These are phyloP conservation scores for Drepana falcataria DNA, from an alignment of 2,888 invertebrate species.

Conservation along the genomic window DNA sequence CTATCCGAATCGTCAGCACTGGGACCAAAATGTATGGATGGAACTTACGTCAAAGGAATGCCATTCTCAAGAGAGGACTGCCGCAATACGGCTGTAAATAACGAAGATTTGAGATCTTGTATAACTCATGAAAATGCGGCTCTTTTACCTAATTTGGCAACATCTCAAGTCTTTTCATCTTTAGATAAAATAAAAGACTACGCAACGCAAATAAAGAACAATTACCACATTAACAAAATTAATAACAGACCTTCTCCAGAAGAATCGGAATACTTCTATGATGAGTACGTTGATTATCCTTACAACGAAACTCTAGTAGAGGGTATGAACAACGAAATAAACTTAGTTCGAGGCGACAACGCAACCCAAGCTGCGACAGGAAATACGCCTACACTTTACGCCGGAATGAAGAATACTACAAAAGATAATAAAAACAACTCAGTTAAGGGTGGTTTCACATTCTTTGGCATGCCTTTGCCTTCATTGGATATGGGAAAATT, in stretches of 20 bases:
- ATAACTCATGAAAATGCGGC: constrained; percentile 84
- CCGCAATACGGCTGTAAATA: constrained; percentile 54
- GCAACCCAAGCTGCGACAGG: constrained; percentile 71
- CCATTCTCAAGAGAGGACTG: constrained; percentile 86
- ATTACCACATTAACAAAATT: constrained; percentile 65
- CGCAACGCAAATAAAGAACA: constrained; percentile 61
- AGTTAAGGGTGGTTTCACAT: constrained; percentile 84
- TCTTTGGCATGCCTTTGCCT: constrained; percentile 91
- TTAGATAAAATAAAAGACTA: constrained; percentile 78
- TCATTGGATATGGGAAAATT: constrained; percentile 84
- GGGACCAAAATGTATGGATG: constrained; percentile 89
- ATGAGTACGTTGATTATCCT: constrained; percentile 89
- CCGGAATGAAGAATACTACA: constrained; percentile 49
- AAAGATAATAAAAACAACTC: constrained; percentile 44
- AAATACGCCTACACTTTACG: constrained; percentile 77
- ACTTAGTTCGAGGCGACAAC: constrained; percentile 39
- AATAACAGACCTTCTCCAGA: constrained; percentile 82
- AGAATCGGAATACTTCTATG: constrained; percentile 90
- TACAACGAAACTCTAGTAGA: constrained; percentile 79
- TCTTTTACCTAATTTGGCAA: constrained; percentile 71
- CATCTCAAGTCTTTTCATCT: constrained; percentile 78
- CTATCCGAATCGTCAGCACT: constrained; percentile 84
- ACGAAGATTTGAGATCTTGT: constrained; percentile 79
- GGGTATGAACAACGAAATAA: constrained; percentile 50
- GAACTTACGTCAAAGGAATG: constrained; percentile 85